Conservation (phyloP, 2,888 invertebrate species). For the Myathropa florea region DNA sequence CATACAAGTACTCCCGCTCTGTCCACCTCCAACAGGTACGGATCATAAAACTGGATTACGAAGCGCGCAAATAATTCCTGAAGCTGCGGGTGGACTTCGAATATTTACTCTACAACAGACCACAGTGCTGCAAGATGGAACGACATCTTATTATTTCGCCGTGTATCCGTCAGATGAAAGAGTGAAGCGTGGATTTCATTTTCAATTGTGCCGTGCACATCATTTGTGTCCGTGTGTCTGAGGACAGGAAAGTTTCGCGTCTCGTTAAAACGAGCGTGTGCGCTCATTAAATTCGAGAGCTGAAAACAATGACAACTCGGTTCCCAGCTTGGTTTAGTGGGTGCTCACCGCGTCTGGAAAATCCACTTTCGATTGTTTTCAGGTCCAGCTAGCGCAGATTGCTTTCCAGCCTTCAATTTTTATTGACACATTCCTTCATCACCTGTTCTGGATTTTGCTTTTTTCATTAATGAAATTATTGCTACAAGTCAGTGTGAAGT, state of each 20-base stretch:
- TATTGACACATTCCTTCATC: constrained; percentile 70
- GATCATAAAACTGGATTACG: constrained; percentile 68
- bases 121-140: constrained; percentile 22
- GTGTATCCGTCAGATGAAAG: constrained; percentile 62
- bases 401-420: constrained; percentile 67
- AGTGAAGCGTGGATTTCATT: constrained; percentile 65
- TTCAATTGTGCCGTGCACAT: constrained; percentile 64
- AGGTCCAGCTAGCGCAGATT: constrained; percentile 34
- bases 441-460: constrained; percentile 40
- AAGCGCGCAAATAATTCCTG: constrained; percentile 41
- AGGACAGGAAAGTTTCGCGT: constrained; percentile 63
- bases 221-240: constrained; percentile 36
- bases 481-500: background rate
- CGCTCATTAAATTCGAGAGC: constrained; percentile 62
- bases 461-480: constrained; percentile 65
- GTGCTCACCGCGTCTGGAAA: constrained; percentile 37
- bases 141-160: constrained; percentile 68
- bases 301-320: constrained; percentile 30
- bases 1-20: constrained; percentile 24
- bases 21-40: constrained; percentile 35
- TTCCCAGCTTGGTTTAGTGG: constrained; percentile 57
- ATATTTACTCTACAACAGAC: background rate
- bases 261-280: constrained; percentile 56
- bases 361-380: constrained; percentile 67
- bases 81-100: constrained; percentile 56